Evolutionary conservation across 2,888 invertebrate genomes (phyloP).

Genomic region (Diplolepis rosae): DNA sequence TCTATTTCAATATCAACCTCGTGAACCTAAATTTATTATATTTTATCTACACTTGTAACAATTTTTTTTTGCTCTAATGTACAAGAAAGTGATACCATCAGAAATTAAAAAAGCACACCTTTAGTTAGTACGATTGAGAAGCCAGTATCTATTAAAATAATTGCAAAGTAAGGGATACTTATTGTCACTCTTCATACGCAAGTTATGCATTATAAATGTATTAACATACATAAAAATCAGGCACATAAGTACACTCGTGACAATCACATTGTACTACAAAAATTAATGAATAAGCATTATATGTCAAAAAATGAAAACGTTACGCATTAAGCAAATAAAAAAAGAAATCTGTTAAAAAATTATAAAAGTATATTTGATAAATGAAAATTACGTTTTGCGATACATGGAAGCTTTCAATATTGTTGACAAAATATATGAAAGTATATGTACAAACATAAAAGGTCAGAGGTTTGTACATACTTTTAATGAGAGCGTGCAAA

Average conservation of each 20-base stretch:
- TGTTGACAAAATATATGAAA: no score
- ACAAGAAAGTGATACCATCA: not conserved
- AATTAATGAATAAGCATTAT: not conserved
- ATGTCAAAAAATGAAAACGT: not conserved
- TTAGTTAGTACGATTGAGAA: not conserved
- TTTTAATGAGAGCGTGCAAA: slow-evolving; percentile 50
- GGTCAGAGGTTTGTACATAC: no score
- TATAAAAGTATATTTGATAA: no score
- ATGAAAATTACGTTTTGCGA: no score
- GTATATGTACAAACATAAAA: no score
- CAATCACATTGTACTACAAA: not conserved
- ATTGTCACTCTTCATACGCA: not conserved
- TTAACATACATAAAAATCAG: not conserved
- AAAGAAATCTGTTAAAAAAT: not conserved
- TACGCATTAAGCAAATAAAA: not conserved
- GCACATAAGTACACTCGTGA: slow-evolving; percentile 3
- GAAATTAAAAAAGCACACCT: not conserved
- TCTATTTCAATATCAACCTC: no score
- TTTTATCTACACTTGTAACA: no score
- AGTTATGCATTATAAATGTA: not conserved
- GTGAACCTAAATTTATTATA: no score
- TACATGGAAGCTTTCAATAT: no score
- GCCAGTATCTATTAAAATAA: not conserved
- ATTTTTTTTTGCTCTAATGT: no score
- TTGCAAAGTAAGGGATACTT: not conserved